Conservation (phyloP, 2,113 vertebrate species). For the Rattus norvegicus region GRCr8 NC_086019.1:130161501-130162000, state of each 20-base stretch:
- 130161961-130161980: no score
- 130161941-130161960: background rate
- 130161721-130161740: constrained; percentile 39
- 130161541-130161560: background rate
- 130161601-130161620: background rate
- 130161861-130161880: background rate
- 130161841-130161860: background rate
- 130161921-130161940: background rate
- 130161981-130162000: no score
- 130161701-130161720: constrained; percentile 38
- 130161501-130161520: background rate
- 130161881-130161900: background rate
- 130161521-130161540: background rate
- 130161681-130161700: background rate
- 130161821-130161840: fast-evolving
- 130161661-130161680: constrained; percentile 45
- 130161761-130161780: constrained; percentile 9
- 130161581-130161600: background rate
- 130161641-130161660: constrained; percentile 28
- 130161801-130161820: background rate
- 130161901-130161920: background rate
- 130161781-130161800: background rate
- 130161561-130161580: no score
- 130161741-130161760: constrained; percentile 23
- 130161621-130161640: background rate